phyloP scores from a whole-genome alignment of 2,113 vertebrate genomes.

The Falcunculus frontatus region DNA sequence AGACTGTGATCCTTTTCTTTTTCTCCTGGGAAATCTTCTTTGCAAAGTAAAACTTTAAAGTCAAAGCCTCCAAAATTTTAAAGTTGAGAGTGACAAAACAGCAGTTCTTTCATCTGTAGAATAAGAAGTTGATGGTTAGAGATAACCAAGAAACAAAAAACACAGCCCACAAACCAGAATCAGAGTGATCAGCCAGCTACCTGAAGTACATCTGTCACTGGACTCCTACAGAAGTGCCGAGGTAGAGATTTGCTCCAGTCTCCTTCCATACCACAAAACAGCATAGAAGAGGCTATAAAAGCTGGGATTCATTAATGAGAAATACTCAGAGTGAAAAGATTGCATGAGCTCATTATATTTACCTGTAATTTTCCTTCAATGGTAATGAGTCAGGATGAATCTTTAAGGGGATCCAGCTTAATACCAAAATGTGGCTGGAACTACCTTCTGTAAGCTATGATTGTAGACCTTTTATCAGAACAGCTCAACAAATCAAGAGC shows the following conservation, averaged over 20 bases:
- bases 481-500: not conserved
- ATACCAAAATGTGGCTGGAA: not conserved
- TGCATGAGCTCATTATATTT: not conserved
- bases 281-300: not conserved
- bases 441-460: not conserved
- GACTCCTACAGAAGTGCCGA: not conserved
- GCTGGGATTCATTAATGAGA: not conserved
- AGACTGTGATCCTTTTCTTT: not conserved
- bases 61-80: not conserved
- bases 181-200: not conserved
- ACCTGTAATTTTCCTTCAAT: not conserved
- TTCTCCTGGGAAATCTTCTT: not conserved
- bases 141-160: not conserved
- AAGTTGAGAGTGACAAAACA: not conserved
- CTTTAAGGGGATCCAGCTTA: not conserved
- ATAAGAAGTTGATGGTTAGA: not conserved
- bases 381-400: not conserved
- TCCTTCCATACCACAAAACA: not conserved
- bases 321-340: not conserved
- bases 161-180: not conserved
- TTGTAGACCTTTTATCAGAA: not conserved
- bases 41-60: not conserved
- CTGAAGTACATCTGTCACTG: not conserved
- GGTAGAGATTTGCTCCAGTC: not conserved
- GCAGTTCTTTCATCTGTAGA: not conserved